Base-by-base conservation (phyloP, 2,888 invertebrate species). In the Leistus spinibarbis region DNA sequence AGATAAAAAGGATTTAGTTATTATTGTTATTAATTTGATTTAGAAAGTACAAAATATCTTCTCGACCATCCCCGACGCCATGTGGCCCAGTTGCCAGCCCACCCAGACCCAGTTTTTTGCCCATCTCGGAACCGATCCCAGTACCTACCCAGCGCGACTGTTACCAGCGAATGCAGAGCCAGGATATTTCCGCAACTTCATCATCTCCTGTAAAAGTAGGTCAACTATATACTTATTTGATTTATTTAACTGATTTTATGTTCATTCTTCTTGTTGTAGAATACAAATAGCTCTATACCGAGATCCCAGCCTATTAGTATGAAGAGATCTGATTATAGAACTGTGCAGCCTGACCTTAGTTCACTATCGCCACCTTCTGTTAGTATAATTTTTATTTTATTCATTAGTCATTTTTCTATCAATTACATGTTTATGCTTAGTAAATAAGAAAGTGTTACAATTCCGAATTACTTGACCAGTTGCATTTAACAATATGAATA, bases 301-400 rank as follows among this genome's bases (percentile, higher is more conserved):
- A 90, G 95, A 78, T 95, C 95, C 76, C 94, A 95, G 84, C 95
- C 95, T 17, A 95, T 95, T 80, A 93, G 91, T 82, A 93, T 95
- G 88, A 92, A 91, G 81, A 90, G 93, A 76, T 91, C 91, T 77
- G 93, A 92, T 82, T 90, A 91, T 81, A 90, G 92, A 79, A 91
- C 89, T 80, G 87, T 88, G 79, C 89, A 90, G 76, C 91, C 92
- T 79, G 95, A 96, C 86, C 93, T 97, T 79, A 95, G 94, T 82
- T 97, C 97, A 5, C 90, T 97, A 78, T 97, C 97, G 66, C 97
- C 97, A 77, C 97, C 97, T 78, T 92, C 95, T 79, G 95, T 91
- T 86, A 89, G 89, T 88, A 19, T 2, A 54, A 22, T 27, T 65
- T 17, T 65, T 64, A n/a, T 64, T n/a, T 56, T 23, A 9, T 20